Conservation (phyloP, 1,140 invertebrate species). For the Leptinotarsa defecta region DNA sequence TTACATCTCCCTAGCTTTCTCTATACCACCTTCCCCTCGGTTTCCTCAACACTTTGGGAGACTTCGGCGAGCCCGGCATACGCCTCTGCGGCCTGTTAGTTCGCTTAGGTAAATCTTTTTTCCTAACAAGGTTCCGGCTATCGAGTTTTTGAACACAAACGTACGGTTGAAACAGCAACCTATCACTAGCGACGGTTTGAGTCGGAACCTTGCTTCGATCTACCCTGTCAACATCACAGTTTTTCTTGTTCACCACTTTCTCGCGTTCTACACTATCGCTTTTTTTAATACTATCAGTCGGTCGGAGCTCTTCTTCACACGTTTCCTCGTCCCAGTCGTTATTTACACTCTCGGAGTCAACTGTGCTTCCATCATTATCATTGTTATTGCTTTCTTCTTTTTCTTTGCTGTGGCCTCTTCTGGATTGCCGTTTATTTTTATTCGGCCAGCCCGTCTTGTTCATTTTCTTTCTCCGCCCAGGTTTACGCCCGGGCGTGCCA, state of each 20-base stretch:
- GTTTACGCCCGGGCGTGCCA: conserved; percentile 41
- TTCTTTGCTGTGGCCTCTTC: conserved; percentile 26
- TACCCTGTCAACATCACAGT: conserved; percentile 21
- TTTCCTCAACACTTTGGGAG: conserved; percentile 50
- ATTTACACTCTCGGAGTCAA: conserved; percentile 36
- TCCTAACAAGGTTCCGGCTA: conserved; percentile 31
- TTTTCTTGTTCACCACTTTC: conserved; percentile 24
- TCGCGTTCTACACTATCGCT: conserved; percentile 32
- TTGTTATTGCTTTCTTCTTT: conserved; percentile 31
- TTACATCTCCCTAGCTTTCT: conserved; percentile 47
- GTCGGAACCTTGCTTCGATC: too few species aligned
- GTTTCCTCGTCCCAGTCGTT: conserved; percentile 27
- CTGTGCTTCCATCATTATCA: conserved; percentile 31
- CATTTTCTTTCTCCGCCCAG: conserved; percentile 49
- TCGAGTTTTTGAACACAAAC: conserved; percentile 53
- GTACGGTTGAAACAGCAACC: conserved; percentile 45
- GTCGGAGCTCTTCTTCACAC: conserved; percentile 36
- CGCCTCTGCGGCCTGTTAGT: conserved; percentile 40
- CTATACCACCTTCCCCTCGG: conserved; percentile 53
- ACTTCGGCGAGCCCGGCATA: conserved; percentile 48
- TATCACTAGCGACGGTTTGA: conserved; percentile 22
- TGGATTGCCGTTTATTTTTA: conserved; percentile 51
- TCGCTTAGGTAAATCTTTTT: conserved; percentile 37
- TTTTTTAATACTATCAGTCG: conserved; percentile 42
- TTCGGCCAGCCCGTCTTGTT: conserved; percentile 70